phyloP scores from a whole-genome alignment of 2,113 vertebrate genomes.

The Tyto alba region DNA sequence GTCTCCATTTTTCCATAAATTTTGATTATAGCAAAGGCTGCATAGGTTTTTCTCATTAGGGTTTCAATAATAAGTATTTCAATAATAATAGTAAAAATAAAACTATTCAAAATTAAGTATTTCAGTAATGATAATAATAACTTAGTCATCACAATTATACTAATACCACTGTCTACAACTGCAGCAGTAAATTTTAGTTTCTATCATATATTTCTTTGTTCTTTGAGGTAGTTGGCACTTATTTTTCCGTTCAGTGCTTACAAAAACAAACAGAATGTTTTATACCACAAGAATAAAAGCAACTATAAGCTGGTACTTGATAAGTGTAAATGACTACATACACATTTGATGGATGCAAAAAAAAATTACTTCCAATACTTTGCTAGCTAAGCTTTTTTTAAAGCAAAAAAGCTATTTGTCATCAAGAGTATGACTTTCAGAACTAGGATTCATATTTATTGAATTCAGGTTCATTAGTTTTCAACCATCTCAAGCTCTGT shows the following conservation, averaged over 20 bases:
- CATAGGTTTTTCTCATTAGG: rapidly evolving
- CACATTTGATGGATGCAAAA: neutral
- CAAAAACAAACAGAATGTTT: neutral
- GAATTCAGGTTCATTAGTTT: neutral
- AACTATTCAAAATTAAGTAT: no score
- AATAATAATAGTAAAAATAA: no score
- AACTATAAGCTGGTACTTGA: neutral
- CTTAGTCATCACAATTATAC: neutral
- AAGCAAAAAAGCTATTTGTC: neutral
- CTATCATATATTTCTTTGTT: neutral
- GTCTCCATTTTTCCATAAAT: rapidly evolving
- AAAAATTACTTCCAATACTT: neutral
- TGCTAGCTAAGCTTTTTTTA: no score
- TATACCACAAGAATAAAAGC: neutral
- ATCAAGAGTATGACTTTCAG: neutral
- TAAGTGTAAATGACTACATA: neutral
- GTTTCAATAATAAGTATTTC: neutral
- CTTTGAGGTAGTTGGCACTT: neutral
- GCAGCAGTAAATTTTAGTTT: neutral
- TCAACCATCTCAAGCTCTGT: neutral
- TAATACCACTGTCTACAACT: no score
- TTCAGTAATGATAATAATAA: neutral
- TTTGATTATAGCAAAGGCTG: neutral
- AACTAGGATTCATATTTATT: neutral
- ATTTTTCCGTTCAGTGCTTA: neutral